Evolutionary conservation across 2,113 vertebrate genomes (phyloP).

Genomic region (Forbesichthys agassizii): DNA sequence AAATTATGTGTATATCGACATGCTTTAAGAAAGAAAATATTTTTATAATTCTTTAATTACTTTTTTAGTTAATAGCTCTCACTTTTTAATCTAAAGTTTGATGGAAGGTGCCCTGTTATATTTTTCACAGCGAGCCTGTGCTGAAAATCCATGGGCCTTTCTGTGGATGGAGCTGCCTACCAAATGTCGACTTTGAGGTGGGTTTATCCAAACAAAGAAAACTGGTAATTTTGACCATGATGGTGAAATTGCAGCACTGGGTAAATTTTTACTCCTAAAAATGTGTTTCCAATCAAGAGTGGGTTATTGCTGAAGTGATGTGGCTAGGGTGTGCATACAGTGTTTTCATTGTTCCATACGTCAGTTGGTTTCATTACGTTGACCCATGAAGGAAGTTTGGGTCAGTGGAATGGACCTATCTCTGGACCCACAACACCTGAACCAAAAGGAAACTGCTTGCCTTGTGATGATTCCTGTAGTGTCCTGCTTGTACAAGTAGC

Average conservation of each 20-base stretch:
- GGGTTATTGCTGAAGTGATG: not conserved
- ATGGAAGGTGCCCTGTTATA: too few relatives aligned
- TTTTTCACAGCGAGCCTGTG: conserved; percentile 67
- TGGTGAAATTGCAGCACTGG: conserved; percentile 14
- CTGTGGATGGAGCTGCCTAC: conserved; percentile 84
- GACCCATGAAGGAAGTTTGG: conserved; percentile 47
- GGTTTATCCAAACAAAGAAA: conserved; percentile 38
- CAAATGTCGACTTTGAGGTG: conserved; percentile 91
- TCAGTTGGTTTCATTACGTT: conserved; percentile 59
- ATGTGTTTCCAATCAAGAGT: conserved; percentile 48
- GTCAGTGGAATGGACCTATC: conserved; percentile 49
- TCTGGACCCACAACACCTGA: conserved; percentile 25
- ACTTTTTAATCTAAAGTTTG: too few relatives aligned
- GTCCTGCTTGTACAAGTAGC: conserved; percentile 19
- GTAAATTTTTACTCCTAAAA: conserved; percentile 26
- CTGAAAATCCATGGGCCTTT: conserved; percentile 89
- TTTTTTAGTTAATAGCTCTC: too few relatives aligned
- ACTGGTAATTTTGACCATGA: conserved; percentile 28
- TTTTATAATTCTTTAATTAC: too few relatives aligned
- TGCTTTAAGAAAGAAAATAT: too few relatives aligned
- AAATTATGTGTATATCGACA: too few relatives aligned
- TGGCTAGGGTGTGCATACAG: conserved; percentile 38
- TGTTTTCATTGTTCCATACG: conserved; percentile 52
- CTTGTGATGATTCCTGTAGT: conserved; percentile 16
- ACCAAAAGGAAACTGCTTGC: conserved; percentile 14